Conservation (phyloP, 2,797 vertebrate genomes). For the Girardinus metallicus region DNA sequence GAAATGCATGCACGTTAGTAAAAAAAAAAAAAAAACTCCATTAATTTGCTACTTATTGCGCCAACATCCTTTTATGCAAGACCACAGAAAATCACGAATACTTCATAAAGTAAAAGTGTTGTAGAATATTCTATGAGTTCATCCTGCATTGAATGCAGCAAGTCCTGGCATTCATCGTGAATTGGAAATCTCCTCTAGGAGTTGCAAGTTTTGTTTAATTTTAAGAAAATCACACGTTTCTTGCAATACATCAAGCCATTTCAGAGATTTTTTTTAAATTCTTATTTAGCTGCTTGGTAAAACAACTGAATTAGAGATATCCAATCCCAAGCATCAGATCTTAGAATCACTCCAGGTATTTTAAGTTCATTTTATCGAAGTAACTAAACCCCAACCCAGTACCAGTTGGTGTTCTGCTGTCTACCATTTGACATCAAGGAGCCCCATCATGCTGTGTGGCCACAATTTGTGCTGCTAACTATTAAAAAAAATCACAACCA, state of each 20-base stretch:
- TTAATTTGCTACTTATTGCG: not conserved
- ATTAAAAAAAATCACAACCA: not conserved
- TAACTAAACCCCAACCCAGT: no score
- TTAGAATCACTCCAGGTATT: not conserved
- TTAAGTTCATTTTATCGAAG: not conserved
- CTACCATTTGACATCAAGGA: not conserved
- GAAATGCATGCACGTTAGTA: slow-evolving; percentile 4
- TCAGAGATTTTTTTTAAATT: not conserved
- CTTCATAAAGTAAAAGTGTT: not conserved
- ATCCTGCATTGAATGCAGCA: not conserved
- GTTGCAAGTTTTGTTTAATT: not conserved
- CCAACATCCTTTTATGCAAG: not conserved
- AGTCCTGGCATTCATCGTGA: not conserved
- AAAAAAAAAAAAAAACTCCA: not conserved
- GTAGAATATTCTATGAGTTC: not conserved
- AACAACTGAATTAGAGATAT: not conserved
- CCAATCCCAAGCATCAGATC: not conserved
- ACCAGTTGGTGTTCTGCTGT: not conserved
- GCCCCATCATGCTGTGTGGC: not conserved
- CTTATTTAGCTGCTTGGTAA: not conserved
- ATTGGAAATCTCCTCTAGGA: not conserved
- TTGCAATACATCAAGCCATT: not conserved
- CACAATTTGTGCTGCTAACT: not conserved
- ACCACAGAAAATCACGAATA: not conserved
- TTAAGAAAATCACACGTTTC: not conserved